A percentile compares a stretch with the other conserved stretches of the same genome.
Evolutionary conservation across 2,888 invertebrate genomes (phyloP).

Genomic region (Latheticus oryzae): DNA sequence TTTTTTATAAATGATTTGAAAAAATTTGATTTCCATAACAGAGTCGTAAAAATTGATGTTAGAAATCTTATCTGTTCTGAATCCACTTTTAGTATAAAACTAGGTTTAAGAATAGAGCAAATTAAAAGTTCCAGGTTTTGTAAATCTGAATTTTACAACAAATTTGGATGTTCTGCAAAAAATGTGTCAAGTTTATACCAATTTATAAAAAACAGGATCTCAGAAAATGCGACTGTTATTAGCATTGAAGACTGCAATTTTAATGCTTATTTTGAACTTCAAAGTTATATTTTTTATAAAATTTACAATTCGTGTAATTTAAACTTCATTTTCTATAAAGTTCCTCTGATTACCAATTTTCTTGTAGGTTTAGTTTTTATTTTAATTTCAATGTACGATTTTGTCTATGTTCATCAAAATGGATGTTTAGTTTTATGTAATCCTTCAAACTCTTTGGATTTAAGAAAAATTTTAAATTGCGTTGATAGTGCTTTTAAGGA

Average conservation of each 20-base stretch:
- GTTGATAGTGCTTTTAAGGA: slow-evolving; percentile 41
- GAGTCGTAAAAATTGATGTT: slow-evolving; percentile 22
- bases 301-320: slow-evolving; percentile 46
- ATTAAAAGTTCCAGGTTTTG: slow-evolving; percentile 73
- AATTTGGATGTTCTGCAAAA: slow-evolving; percentile 21
- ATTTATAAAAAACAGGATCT: slow-evolving; percentile 35
- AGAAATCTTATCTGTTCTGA: slow-evolving; percentile 17
- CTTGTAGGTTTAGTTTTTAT: slow-evolving; percentile 58
- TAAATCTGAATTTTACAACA: slow-evolving; percentile 45
- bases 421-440: slow-evolving; percentile 45
- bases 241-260: slow-evolving; percentile 50
- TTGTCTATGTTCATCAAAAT: slow-evolving; percentile 49
- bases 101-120: slow-evolving; percentile 68
- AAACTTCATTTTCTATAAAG: slow-evolving; percentile 56
- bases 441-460: not conserved
- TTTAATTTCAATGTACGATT: slow-evolving; percentile 52
- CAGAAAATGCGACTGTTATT: slow-evolving; percentile 43
- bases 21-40: slow-evolving; percentile 29
- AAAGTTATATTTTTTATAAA: slow-evolving; percentile 49
- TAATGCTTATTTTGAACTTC: slow-evolving; percentile 51
- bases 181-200: slow-evolving; percentile 41
- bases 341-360: slow-evolving; percentile 60
- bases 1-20: slow-evolving; percentile 25
- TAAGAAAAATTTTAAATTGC: not conserved
- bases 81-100: slow-evolving; percentile 59